Percentiles rank a stretch among this genome's conserved stretches.
Conservation (phyloP, 2,888 invertebrate species). For the Nephrotoma flavescens region DNA sequence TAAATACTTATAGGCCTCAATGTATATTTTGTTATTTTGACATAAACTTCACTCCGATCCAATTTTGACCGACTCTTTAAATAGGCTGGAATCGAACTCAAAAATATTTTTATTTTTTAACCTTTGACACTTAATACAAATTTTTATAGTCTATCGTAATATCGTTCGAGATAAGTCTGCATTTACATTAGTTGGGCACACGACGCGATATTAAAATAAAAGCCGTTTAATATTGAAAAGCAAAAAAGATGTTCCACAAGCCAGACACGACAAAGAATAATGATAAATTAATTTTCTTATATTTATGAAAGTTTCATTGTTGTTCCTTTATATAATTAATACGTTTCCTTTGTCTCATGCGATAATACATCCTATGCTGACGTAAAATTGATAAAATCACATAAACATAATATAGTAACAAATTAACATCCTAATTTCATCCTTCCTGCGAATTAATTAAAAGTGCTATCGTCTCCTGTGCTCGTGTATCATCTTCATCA, state of each 20-base stretch:
- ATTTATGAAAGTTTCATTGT: not conserved
- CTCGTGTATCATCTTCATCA: not conserved
- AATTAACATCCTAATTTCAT: not conserved
- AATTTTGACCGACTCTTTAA: too few species aligned
- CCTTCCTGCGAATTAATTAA: not conserved
- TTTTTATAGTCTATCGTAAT: too few species aligned
- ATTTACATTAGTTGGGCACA: too few species aligned
- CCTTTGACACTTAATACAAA: too few species aligned
- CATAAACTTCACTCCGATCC: too few species aligned
- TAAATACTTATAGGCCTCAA: too few species aligned
- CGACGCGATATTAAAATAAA: too few species aligned
- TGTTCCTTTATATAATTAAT: not conserved
- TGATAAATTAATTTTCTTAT: not conserved
- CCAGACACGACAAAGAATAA: not conserved
- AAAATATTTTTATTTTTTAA: too few species aligned
- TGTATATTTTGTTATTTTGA: too few species aligned
- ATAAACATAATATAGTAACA: not conserved
- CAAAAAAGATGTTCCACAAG: not conserved
- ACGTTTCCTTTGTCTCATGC: not conserved
- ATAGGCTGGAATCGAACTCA: too few species aligned
- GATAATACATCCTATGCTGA: not conserved
- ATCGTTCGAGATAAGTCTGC: too few species aligned
- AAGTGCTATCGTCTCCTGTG: not conserved
- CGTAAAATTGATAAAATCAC: not conserved
- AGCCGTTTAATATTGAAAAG: not conserved